Evolutionary conservation across 2,113 vertebrate genomes (phyloP).

Genomic region (Empidonax traillii): DNA sequence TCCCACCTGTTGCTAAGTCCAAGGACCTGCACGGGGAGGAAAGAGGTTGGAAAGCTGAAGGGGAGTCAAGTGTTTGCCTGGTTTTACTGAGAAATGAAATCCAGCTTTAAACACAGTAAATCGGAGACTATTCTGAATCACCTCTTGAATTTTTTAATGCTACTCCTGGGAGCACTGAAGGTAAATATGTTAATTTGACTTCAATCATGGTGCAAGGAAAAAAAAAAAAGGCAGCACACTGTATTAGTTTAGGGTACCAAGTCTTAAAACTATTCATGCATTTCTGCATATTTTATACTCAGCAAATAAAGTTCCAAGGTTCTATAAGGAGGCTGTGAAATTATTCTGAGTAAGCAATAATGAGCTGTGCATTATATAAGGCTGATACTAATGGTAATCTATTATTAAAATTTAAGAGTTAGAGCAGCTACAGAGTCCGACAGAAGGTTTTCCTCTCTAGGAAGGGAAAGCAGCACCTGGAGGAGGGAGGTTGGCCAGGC

Average conservation of each 20-base stretch:
- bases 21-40: neutral
- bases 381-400: constrained; percentile 62
- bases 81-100: constrained; percentile 46
- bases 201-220: constrained; percentile 53
- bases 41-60: neutral
- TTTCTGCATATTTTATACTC: constrained; percentile 28
- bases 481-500: neutral
- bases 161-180: constrained; percentile 67
- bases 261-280: constrained; percentile 44
- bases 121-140: constrained; percentile 53
- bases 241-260: constrained; percentile 42
- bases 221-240: neutral
- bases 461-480: neutral
- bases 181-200: constrained; percentile 76
- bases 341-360: constrained; percentile 68
- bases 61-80: constrained; percentile 15
- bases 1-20: constrained; percentile 39
- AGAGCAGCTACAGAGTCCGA: neutral
- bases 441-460: neutral
- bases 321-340: constrained; percentile 34
- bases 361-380: constrained; percentile 63
- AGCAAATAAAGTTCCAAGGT: constrained; percentile 24
- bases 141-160: constrained; percentile 57
- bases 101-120: constrained; percentile 47
- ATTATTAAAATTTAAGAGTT: constrained; percentile 52